Base-by-base conservation (phyloP, 2,797 vertebrate species). In the Adelosebastes latens region DNA sequence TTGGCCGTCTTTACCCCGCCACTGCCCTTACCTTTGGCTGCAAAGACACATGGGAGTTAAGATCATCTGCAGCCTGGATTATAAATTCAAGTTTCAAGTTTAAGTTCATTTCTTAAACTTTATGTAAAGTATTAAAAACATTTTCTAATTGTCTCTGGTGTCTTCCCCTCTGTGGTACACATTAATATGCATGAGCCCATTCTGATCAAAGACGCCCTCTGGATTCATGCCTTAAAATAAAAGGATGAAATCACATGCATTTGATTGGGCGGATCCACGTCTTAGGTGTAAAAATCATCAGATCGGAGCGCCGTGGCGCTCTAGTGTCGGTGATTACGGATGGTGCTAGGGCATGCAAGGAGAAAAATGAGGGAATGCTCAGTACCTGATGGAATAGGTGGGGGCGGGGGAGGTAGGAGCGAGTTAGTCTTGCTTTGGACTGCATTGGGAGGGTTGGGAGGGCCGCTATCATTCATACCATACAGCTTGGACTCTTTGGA, bases 401-500 rank as follows among this genome's bases (percentile, higher is more conserved):
- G 97, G 96, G 97, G 96, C 89, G 96, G 97, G 97, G 97, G 97
- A 97, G 97, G 96, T 94, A 98, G 97, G 94, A 99, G 97, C 91
- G 96, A 97, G 95, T 98, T 97, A 97, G 97, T 96, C 97, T 97
- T 98, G 97, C 94, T 96, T 94, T 97, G 96, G 93, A 89, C 92
- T 94, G 96, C 94, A 94, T 94, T 96, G 94, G 97, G 91, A 90
- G 96, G 94, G 95, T 88, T 90, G 92, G 96, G 92, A 93, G 94
- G 88, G 88, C 95, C 93, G 87, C 77, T 95, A 86, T 99, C 98
- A 97, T 97, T 99, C 98, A 99, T 99, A 98, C 97, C 97, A 96
- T 96, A 98, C 97, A 99, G 96, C 94, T 99, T 99, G 84, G 97
- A 99, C 94, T 99, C 99, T 97, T 99, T 99, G 93, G 99, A 99